Base-by-base conservation (phyloP, 2,113 vertebrate genomes). In the Sphaerodactylus townsendi region DNA sequence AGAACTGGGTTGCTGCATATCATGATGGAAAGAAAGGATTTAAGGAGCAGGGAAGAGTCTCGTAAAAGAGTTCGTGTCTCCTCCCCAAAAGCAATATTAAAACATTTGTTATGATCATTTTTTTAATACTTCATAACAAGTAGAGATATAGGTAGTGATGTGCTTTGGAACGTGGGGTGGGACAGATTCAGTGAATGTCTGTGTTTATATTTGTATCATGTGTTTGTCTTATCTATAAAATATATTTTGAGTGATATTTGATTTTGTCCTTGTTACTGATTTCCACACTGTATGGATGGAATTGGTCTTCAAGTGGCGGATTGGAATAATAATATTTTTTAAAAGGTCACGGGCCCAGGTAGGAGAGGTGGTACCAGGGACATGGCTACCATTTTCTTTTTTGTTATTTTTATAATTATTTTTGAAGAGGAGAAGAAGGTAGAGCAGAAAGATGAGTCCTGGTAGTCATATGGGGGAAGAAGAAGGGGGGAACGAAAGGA, bases 231-330 rank as follows among this genome's bases (percentile, higher is more conserved):
- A 17, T 39, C 56, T 19, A 39, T 14, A 39, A 84, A 87, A 53
- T 56, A 4, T 48, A 48, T 86, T 80, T 37, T 56, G 25, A 46
- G 28, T 11, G 30, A 87, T 19, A 83, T 90, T 89, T 56, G 17
- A 21, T 50, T 70, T 9, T 44, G 19, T 53, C 69, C 78, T 75
- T 80, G 86, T 82, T 25, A 59, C 35, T 37, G 35, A 9, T 50
- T 50, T 75, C 28, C 50, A 50, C 30, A 50, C 23, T 11, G 5
- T 11, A 41, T 41, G 11, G 10, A 28, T 14, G 39, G 41, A 41
- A 50, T 5, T 21, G 53, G 21, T 56, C 19, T 23, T 56, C 13
- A 53, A 53, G 50, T 53, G 50, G 15, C 19, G 14, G 50, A 17
- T 53, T 19, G 50, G 50, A 19, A 53, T 17, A n/a, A n/a, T n/a